Evolutionary conservation across 2,888 invertebrate species (phyloP), one percentile per base, ranked within the genome.

Genomic region (Digitonthophagus gazella): DNA sequence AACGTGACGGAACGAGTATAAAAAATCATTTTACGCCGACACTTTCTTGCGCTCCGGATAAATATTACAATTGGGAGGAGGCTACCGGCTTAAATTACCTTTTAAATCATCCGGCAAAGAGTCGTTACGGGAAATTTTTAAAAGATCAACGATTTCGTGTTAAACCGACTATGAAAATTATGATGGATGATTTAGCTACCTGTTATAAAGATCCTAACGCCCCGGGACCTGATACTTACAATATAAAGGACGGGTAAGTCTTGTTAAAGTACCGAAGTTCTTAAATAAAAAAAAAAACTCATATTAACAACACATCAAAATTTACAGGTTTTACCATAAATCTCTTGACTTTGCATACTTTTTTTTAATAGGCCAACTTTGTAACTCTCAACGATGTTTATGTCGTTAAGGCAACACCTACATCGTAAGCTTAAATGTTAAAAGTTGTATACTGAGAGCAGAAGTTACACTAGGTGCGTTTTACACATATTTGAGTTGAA

Each of bases 221-320:
- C 0, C 89, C 89, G 0, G 85, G 87, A 0, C 87, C 89, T 0
- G 84, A 84, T 0, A 76, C 80, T 67, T 86, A 87, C 71, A 22
- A 71, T 22, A 22, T 22, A 3, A 22, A 22, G 6, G 4, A 3
- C 4, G 22, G 22, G 22, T 22, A 6, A 22, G 22, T 22, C n/a
- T n/a, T n/a, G n/a, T n/a, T n/a, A n/a, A n/a, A n/a, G n/a, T n/a
- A n/a, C n/a, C 11, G 15, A 18, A 56, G 15, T 56, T 56, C 56
- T 54, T 54, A 14, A 11, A 58, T 14, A n/a, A n/a, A n/a, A n/a
- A n/a, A n/a, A n/a, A n/a, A n/a, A n/a, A n/a, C n/a, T n/a, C n/a
- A n/a, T n/a, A n/a, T n/a, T n/a, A n/a, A n/a, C n/a, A n/a, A n/a
- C n/a, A n/a, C n/a, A 61, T 58, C 2, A 58, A 67, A 15, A 61